Base-by-base conservation (phyloP, 2,888 invertebrate genomes). In the Agriopis marginaria region DNA sequence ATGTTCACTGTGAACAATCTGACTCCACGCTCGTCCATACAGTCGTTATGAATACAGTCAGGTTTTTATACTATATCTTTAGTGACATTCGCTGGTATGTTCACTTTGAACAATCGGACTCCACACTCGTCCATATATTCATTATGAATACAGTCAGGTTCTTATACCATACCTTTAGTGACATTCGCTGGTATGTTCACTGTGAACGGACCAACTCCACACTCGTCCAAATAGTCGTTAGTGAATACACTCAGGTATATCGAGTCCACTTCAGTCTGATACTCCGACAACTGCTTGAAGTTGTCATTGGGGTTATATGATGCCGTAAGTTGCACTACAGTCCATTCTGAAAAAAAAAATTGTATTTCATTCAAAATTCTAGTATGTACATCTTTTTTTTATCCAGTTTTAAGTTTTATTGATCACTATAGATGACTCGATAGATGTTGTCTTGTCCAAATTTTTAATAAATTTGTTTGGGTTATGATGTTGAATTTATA, bases 271-370 rank as follows among this genome's bases (percentile, higher is more conserved):
- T 94, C 90, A 0, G 83, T 84, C 45, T 87, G 84, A 66, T 87
- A 90, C 32, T 90, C 91, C 0, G 81, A 74, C 8, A 86, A 70
- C 0, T 86, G 81, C 68, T 90, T 89, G n/a, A 93, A 71, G 68
- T 90, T 93, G 74, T 94, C 94, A 39, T 91, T 90, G 0, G 93
- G 89, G 63, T 93, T 93, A 79, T 94, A 94, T 0, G 91, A 90
- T 0, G 95, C 92, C 8, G 95, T 95, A 68, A 96, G 71, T 79
- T 96, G 96, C 62, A 96, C 81, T 62, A 96, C 77, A 0, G 95
- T 95, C 96, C 96, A 96, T 88, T 96, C 96, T 95, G 23, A 7
- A n/a, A 50, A 10, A 51, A 7, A 42, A n/a, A 32, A 51, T 7
- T 14, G 17, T 58, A 11, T 0, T 7, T 50, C 14, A 23, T 23